Base-by-base conservation (phyloP, 1,140 invertebrate genomes). In the Ylistrum balloti region DNA sequence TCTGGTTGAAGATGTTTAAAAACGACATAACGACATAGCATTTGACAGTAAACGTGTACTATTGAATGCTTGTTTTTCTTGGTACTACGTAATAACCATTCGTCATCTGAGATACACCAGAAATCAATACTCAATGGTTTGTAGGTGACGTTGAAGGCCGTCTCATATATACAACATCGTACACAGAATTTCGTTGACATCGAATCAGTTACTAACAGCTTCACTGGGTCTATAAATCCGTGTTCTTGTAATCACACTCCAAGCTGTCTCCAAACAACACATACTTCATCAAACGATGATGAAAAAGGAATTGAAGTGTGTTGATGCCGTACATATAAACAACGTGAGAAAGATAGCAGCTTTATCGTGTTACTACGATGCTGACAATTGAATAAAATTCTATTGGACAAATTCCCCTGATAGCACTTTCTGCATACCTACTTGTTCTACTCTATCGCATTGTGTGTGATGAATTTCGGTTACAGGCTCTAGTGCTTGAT, bases 11-110 rank as follows among this genome's bases (percentile, higher is more conserved):
- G n/a, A n/a, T n/a, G n/a, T n/a, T 48, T 10, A 74, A 5, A 74
- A 74, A 74, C 22, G 9, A n/a, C n/a, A 5, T 74, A 17, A 9
- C 3, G 9, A 28, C 56, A 74, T 74, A 28, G 56, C 1, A 74
- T n/a, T 74, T 74, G 56, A 74, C 56, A 74, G 56, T 74, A 74
- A 74, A n/a, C 28, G 56, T n/a, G 56, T 74, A 74, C 56, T 74
- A 28, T 74, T 74, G 56, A 5, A 74, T 22, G 3, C 56, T 28
- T 74, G 56, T 74, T 74, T n/a, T 74, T 74, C 22, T 74, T n/a
- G 28, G 56, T 28, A 28, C 5, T 74, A 74, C 56, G 56, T 74
- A 74, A 74, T 74, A 74, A 74, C 22, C 56, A 74, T 74, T n/a
- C 56, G 56, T 74, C 56, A 74, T 28, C 56, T 28, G 28, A 5